Percentiles rank a stretch among this genome's conserved stretches.
Evolutionary conservation across 2,888 invertebrate species (phyloP).

Genomic region (Nomada goodeniana): DNA sequence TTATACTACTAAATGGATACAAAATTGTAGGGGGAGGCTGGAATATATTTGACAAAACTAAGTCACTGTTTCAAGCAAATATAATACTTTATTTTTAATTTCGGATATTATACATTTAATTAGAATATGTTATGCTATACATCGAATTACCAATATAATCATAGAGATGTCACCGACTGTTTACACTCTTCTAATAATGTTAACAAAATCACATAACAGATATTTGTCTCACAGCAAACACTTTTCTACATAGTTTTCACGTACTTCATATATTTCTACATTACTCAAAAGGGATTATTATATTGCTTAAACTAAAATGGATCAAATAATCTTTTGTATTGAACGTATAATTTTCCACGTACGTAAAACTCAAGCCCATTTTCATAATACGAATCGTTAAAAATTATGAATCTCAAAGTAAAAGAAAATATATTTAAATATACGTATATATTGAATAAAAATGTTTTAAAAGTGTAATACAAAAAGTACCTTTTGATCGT

Average conservation of each 20-base stretch:
- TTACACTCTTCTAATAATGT: conserved; percentile 39
- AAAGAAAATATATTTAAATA: neutral
- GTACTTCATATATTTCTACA: conserved; percentile 37
- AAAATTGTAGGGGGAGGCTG: conserved; percentile 68
- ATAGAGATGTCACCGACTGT: conserved; percentile 44
- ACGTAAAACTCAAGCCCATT: conserved; percentile 11
- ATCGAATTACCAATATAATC: conserved; percentile 58
- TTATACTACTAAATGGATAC: conserved; percentile 39
- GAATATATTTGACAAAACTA: conserved; percentile 69
- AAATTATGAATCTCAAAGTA: neutral
- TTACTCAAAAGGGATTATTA: conserved; percentile 15
- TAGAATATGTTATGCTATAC: conserved; percentile 60
- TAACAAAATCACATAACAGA: conserved; percentile 49
- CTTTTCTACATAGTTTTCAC: conserved; percentile 36
- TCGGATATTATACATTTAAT: conserved; percentile 70
- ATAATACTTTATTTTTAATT: conserved; percentile 78
- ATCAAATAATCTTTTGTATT: conserved; percentile 10
- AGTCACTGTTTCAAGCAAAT: conserved; percentile 73
- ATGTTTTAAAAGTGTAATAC: conserved; percentile 5
- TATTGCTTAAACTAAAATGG: conserved; percentile 18
- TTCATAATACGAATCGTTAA: conserved; percentile 22
- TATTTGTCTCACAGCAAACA: conserved; percentile 34
- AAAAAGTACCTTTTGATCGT: conserved; percentile 5
- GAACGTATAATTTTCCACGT: conserved; percentile 6
- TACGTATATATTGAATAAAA: conserved; percentile 23